phyloP scores from a whole-genome alignment of 2,888 invertebrate species.

The Polydrusus tereticollis region DNA sequence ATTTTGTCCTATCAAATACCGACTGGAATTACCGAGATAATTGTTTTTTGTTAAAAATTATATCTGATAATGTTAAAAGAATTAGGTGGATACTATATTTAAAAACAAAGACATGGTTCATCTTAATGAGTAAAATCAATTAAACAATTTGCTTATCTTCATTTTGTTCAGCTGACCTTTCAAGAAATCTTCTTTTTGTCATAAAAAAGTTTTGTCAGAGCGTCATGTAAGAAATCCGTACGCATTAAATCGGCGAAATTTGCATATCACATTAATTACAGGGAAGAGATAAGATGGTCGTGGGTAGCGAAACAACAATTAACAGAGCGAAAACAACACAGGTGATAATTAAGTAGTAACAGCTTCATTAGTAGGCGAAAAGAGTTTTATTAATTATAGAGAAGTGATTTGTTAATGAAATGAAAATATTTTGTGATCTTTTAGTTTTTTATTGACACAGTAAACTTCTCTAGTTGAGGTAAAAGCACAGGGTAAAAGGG shows the following conservation, averaged over 20 bases:
- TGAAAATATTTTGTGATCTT: too few relatives aligned
- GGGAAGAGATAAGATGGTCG: constrained; percentile 22
- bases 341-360: constrained; percentile 42
- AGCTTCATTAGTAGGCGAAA: constrained; percentile 50
- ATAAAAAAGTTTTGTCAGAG: constrained; percentile 8
- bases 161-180: constrained; percentile 3
- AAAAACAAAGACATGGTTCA: not conserved
- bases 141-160: not conserved
- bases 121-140: constrained; percentile 7
- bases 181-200: constrained; percentile 16
- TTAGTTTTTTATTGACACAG: too few relatives aligned
- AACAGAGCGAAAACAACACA: constrained; percentile 27
- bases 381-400: not conserved
- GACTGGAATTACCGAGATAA: too few relatives aligned
- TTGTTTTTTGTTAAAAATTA: too few relatives aligned
- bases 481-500: too few relatives aligned
- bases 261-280: constrained; percentile 45
- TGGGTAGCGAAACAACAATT: constrained; percentile 42
- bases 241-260: constrained; percentile 35
- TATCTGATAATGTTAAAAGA: too few relatives aligned
- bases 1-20: too few relatives aligned
- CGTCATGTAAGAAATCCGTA: constrained; percentile 22
- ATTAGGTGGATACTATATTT: too few relatives aligned
- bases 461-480: too few relatives aligned
- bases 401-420: constrained; percentile 25